phyloP scores from a whole-genome alignment of 2,113 vertebrate species.

The Fukomys damarensis region DNA sequence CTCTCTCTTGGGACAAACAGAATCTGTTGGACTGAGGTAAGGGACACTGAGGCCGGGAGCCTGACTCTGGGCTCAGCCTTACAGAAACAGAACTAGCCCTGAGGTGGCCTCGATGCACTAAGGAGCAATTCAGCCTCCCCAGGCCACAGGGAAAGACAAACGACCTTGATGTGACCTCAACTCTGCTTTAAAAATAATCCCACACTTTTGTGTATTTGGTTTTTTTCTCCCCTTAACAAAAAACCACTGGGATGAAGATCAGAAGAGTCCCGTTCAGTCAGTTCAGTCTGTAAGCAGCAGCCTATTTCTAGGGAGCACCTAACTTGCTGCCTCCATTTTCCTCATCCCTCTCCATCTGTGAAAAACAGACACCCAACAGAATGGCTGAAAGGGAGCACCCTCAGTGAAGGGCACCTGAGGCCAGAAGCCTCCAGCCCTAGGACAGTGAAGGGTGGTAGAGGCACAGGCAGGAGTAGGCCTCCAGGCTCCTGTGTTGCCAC shows the following conservation, averaged over 20 bases:
- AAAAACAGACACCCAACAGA: neutral
- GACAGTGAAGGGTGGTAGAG: neutral
- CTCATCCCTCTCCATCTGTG: neutral
- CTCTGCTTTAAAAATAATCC: conserved; percentile 58
- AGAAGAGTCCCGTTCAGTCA: neutral
- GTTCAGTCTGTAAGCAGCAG: neutral
- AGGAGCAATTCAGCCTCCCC: neutral
- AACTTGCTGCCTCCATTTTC: neutral
- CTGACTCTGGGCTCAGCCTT: neutral
- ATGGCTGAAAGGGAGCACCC: neutral
- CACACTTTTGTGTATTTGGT: neutral
- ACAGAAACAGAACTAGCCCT: neutral
- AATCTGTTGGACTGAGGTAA: neutral
- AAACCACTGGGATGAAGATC: neutral
- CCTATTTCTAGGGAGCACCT: neutral
- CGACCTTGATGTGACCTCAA: neutral
- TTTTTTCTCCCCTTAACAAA: neutral
- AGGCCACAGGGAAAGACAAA: neutral
- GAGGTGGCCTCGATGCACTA: neutral
- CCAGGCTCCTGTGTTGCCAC: conserved; percentile 51
- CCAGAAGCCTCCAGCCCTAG: rapidly evolving
- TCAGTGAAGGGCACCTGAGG: neutral
- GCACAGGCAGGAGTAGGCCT: neutral
- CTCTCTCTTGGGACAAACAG: neutral
- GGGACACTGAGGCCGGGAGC: neutral